Evolutionary conservation across 2,797 vertebrate species (phyloP).

Genomic region (Varecia variegata): DNA sequence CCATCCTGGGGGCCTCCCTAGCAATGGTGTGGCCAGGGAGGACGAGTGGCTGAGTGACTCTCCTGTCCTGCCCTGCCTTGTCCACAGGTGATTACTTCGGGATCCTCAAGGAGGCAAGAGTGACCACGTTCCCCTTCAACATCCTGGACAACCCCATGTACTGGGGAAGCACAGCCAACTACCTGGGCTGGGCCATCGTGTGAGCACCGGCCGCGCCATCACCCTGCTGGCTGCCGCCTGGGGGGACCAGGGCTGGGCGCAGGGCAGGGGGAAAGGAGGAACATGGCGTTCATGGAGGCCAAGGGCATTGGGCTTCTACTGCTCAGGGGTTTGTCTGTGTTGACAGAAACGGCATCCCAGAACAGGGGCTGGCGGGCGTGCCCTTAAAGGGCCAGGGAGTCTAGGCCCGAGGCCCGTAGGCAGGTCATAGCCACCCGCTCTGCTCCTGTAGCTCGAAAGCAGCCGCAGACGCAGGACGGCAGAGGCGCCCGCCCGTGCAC

Average conservation of each 20-base stretch:
- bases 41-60: neutral
- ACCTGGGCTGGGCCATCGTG: conserved; percentile 94
- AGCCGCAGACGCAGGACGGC: fast-evolving
- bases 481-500: fast-evolving
- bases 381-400: neutral
- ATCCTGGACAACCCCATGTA: conserved; percentile 96
- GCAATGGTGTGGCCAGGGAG: neutral
- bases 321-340: neutral
- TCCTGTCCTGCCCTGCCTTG: neutral
- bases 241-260: neutral
- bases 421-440: neutral
- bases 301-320: neutral
- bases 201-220: conserved; percentile 83
- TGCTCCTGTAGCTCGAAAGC: fast-evolving
- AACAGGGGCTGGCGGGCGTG: neutral
- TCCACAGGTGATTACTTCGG: conserved; percentile 95
- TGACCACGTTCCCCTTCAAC: conserved; percentile 93
- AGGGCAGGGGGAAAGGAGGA: neutral
- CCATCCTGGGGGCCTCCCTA: neutral
- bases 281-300: neutral
- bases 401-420: fast-evolving
- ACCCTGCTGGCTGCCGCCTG: neutral
- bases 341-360: neutral
- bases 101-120: conserved; percentile 94
- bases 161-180: conserved; percentile 95